phyloP scores from a whole-genome alignment of 2,113 vertebrate species.

The Philantomba maxwellii region DNA sequence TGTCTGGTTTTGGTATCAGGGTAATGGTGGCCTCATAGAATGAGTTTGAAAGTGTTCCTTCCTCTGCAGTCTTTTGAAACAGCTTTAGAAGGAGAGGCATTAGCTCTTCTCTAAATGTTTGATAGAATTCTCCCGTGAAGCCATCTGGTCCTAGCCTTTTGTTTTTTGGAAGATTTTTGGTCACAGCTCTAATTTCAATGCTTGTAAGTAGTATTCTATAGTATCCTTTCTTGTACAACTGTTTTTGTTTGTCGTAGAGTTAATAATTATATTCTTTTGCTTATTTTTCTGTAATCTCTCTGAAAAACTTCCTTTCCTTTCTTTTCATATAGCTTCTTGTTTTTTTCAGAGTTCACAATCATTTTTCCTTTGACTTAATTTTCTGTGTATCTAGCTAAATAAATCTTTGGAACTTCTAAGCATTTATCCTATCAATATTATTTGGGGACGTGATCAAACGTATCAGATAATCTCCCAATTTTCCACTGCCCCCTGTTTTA shows the following conservation, averaged over 20 bases:
- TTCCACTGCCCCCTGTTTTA: accelerated
- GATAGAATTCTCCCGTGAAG: background rate
- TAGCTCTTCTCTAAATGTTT: background rate
- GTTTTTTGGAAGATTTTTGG: background rate
- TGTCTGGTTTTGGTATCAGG: background rate
- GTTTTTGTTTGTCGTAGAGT: background rate
- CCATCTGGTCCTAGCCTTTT: background rate
- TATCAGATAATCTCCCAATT: background rate
- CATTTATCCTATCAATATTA: background rate
- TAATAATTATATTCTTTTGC: background rate
- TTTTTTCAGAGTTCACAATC: background rate
- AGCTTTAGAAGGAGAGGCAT: background rate
- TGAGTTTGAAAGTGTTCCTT: background rate
- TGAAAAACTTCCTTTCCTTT: background rate
- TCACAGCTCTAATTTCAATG: background rate
- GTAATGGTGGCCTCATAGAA: background rate
- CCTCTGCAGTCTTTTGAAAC: background rate
- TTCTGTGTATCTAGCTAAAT: background rate
- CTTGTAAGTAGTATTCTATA: background rate
- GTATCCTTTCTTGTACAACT: background rate
- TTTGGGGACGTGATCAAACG: background rate
- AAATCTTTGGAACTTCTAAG: background rate
- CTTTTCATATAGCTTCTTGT: background rate
- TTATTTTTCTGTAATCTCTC: background rate
- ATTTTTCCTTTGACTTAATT: background rate